A percentile compares a stretch with the other conserved stretches of the same genome.
Evolutionary conservation across 2,888 invertebrate genomes (phyloP).

Genomic region (Allolobophora icterica): DNA sequence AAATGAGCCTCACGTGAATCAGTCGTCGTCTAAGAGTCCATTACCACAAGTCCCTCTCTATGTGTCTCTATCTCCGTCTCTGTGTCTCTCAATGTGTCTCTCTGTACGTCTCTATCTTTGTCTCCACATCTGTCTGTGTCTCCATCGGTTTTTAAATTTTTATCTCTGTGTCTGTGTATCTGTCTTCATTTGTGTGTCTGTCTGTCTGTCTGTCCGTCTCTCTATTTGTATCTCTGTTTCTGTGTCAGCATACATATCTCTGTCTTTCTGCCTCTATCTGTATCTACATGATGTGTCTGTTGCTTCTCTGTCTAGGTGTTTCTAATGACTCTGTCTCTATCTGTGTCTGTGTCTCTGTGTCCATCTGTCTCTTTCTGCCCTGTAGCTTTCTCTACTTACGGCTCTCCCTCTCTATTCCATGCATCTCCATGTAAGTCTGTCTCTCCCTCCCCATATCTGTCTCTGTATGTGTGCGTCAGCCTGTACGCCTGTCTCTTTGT

Average conservation of each 20-base stretch:
- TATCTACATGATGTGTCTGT: not conserved
- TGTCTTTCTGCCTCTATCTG: not conserved
- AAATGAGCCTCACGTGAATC: constrained; percentile 1
- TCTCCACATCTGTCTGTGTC: no score
- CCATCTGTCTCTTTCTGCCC: not conserved
- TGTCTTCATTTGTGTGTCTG: no score
- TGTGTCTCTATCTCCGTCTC: not conserved
- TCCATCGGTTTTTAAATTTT: no score
- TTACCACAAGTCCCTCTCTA: not conserved
- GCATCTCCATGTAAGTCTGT: not conserved
- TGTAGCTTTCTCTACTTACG: not conserved
- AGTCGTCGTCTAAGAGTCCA: not conserved
- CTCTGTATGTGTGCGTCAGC: not conserved
- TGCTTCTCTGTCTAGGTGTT: not conserved
- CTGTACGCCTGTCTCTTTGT: not conserved
- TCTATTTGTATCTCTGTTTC: no score
- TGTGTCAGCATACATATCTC: no score
- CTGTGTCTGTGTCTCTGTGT: not conserved
- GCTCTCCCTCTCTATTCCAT: not conserved
- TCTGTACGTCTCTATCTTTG: no score
- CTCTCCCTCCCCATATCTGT: not conserved
- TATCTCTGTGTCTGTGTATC: no score
- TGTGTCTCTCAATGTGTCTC: not conserved
- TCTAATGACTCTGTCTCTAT: not conserved
- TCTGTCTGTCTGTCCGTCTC: no score